These are phyloP conservation scores for Nasonia vitripennis DNA, from an alignment of 1,140 invertebrate genomes.

Conservation along the genomic window DNA sequence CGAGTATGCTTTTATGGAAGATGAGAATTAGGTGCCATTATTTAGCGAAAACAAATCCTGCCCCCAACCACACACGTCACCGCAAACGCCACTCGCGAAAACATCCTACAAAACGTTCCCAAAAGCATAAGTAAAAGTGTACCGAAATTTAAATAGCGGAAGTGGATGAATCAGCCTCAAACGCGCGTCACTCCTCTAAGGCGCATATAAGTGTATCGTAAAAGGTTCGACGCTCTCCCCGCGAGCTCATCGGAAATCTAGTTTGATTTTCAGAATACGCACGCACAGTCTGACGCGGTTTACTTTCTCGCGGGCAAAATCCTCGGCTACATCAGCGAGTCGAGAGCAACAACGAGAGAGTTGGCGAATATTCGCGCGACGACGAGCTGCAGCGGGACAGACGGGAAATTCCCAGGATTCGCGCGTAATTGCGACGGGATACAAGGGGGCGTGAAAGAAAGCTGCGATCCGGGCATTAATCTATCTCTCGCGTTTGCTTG, in stretches of 20 bases:
- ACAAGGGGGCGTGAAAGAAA: slow-evolving; percentile 19
- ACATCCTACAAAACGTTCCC: neutral
- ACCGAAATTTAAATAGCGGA: neutral
- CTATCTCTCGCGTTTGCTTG: neutral
- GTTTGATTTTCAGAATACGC: neutral
- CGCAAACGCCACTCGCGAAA: neutral
- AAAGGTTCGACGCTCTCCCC: neutral
- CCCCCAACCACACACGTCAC: too few relatives aligned
- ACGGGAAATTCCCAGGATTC: slow-evolving; percentile 13
- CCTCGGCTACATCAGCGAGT: neutral
- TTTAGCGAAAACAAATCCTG: too few relatives aligned
- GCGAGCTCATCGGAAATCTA: neutral
- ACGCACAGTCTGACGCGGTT: slow-evolving; percentile 1
- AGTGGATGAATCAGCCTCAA: neutral
- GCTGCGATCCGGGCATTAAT: neutral
- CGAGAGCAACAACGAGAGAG: neutral
- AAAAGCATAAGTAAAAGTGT: neutral
- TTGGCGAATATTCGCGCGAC: neutral
- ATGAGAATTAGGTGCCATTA: too few relatives aligned
- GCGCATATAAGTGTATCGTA: neutral
- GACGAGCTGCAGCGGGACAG: neutral
- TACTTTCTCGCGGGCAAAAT: slow-evolving; percentile 27
- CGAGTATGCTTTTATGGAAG: too few relatives aligned
- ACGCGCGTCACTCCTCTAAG: neutral
- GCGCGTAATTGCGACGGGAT: slow-evolving; percentile 14